Evolutionary conservation across 2,113 vertebrate genomes (phyloP).

Genomic region (Otolemur garnettii): DNA sequence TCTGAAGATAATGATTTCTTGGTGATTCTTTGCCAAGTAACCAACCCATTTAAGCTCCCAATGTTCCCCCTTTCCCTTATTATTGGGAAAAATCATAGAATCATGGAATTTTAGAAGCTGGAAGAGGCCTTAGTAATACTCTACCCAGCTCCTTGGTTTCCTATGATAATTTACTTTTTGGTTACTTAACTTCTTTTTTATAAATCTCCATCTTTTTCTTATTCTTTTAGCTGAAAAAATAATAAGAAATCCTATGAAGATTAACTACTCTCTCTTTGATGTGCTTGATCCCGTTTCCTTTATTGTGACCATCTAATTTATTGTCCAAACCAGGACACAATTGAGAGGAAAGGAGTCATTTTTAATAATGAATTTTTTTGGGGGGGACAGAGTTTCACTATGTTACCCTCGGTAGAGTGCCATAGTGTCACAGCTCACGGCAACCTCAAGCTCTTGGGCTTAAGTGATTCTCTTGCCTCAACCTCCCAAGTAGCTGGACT

Average conservation of each 20-base stretch:
- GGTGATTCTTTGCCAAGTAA: not conserved
- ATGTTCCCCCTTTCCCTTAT: not conserved
- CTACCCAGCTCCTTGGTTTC: not conserved
- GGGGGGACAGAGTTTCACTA: too few species aligned
- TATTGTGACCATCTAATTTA: not conserved
- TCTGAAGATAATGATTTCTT: not conserved
- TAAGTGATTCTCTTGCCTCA: too few species aligned
- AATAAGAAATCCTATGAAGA: not conserved
- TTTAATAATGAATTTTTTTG: not conserved
- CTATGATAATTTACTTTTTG: not conserved
- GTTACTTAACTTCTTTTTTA: not conserved
- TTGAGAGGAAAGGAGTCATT: not conserved
- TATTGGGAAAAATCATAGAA: not conserved
- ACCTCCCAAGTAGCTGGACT: too few species aligned
- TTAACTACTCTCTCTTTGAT: not conserved
- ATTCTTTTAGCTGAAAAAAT: not conserved
- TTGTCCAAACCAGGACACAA: not conserved
- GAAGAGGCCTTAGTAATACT: not conserved
- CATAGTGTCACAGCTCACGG: too few species aligned
- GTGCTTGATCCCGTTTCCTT: not conserved
- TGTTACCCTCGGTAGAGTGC: too few species aligned
- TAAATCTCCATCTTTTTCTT: conserved; percentile 2
- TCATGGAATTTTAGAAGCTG: not conserved
- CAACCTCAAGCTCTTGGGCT: too few species aligned
- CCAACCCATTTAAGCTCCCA: not conserved